phyloP scores from a whole-genome alignment of 2,113 vertebrate species.

The Nothocercus nigrocapillus region DNA sequence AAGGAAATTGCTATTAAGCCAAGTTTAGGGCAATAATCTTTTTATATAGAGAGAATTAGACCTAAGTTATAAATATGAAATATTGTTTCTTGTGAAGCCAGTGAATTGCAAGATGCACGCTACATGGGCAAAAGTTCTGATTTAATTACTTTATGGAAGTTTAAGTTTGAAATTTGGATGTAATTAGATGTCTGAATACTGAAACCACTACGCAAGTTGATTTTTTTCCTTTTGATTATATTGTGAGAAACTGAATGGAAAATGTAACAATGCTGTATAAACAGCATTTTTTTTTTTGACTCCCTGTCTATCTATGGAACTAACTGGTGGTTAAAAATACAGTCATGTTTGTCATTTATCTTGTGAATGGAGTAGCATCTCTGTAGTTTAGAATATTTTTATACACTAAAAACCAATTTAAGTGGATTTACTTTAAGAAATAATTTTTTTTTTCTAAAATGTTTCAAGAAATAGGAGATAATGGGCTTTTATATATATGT shows the following conservation, averaged over 20 bases:
- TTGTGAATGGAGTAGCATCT: background rate
- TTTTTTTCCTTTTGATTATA: background rate
- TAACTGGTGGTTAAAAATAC: background rate
- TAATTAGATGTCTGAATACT: background rate
- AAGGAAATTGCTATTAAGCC: background rate
- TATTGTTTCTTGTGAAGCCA: background rate
- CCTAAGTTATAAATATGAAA: background rate
- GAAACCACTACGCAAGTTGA: background rate
- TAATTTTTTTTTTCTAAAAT: background rate
- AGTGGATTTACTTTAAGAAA: background rate
- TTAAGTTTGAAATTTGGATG: background rate
- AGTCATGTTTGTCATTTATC: background rate
- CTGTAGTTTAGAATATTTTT: background rate
- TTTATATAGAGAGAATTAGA: background rate
- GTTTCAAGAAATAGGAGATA: background rate
- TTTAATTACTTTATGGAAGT: background rate
- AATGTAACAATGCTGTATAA: background rate
- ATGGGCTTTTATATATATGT: background rate
- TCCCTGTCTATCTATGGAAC: background rate
- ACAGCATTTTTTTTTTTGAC: background rate
- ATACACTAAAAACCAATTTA: background rate
- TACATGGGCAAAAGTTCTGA: accelerated
- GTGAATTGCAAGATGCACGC: background rate
- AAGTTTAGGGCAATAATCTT: background rate
- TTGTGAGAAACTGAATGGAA: background rate